phyloP scores from a whole-genome alignment of 1,140 invertebrate species.

The Zaprionus africanus region DNA sequence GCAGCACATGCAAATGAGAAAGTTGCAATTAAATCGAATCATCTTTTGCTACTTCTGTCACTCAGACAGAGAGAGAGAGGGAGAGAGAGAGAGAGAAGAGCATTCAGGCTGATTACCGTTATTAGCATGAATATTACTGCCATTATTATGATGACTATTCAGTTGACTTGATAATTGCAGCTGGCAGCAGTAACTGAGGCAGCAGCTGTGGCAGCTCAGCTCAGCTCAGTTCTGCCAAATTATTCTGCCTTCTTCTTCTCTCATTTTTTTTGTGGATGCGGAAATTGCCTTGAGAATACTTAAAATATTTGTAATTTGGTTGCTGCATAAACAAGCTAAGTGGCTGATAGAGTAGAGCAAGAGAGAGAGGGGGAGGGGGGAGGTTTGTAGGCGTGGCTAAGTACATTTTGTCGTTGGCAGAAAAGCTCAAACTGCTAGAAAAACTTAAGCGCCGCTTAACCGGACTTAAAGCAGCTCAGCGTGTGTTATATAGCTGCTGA shows the following conservation, averaged over 20 bases:
- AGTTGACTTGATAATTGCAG: constrained; percentile 1
- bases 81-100: background rate
- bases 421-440: background rate
- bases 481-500: background rate
- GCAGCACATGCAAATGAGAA: constrained; percentile 25
- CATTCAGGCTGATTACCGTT: background rate
- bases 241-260: background rate
- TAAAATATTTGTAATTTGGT: constrained; percentile 1
- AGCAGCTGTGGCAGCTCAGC: background rate
- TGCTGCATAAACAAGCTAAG: background rate
- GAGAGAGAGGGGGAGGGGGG: background rate
- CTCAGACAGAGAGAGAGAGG: background rate
- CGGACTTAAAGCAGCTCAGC: background rate
- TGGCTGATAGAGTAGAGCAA: background rate
- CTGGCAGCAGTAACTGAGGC: background rate
- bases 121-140: background rate
- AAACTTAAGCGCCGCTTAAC: background rate
- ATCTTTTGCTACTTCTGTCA: background rate
- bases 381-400: constrained; percentile 5
- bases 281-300: background rate
- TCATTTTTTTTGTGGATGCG: background rate
- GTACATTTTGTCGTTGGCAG: background rate
- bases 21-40: constrained; percentile 1
- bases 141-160: background rate
- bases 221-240: background rate